Evolutionary conservation across 1,140 invertebrate species (phyloP).

Genomic region (Kradibia gibbosae): DNA sequence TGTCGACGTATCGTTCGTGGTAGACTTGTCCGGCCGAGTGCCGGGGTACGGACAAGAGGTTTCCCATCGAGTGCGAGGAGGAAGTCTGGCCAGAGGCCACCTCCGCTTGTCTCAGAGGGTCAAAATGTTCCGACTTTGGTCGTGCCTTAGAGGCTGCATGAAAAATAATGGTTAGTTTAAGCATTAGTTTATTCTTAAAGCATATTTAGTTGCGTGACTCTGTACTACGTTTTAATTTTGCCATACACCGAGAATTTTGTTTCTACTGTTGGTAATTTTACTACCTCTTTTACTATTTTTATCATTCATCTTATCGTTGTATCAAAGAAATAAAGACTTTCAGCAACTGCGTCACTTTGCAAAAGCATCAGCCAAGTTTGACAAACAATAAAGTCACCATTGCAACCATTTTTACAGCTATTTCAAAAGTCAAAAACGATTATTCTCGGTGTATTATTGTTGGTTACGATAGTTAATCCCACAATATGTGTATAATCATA

Average conservation of each 20-base stretch:
- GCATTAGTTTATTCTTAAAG: slow-evolving; percentile 65
- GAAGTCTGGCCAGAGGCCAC: slow-evolving; percentile 54
- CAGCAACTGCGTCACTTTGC: not conserved
- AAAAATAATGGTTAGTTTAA: slow-evolving; percentile 67
- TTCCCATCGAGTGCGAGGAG: slow-evolving; percentile 70
- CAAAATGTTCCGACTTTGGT: slow-evolving; percentile 70
- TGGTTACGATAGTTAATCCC: not conserved
- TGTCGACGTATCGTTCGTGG: slow-evolving; percentile 61
- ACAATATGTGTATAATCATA: not conserved
- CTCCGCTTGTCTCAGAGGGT: slow-evolving; percentile 59
- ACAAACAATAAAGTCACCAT: no score
- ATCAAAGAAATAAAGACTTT: not conserved
- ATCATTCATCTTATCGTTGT: no score
- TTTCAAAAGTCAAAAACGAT: not conserved
- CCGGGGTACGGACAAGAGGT: slow-evolving; percentile 66
- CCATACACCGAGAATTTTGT: not conserved
- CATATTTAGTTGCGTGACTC: not conserved
- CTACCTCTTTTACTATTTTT: no score
- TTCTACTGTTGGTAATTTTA: no score
- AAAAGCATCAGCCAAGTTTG: no score
- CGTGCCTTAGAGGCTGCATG: slow-evolving; percentile 69
- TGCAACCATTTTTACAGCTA: no score
- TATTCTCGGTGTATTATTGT: slow-evolving; percentile 7
- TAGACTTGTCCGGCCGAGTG: slow-evolving; percentile 60
- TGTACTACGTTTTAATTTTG: not conserved